Percentiles rank a stretch among this genome's conserved stretches.
Conservation (phyloP, 2,888 invertebrate genomes). For the Automeris io region DNA sequence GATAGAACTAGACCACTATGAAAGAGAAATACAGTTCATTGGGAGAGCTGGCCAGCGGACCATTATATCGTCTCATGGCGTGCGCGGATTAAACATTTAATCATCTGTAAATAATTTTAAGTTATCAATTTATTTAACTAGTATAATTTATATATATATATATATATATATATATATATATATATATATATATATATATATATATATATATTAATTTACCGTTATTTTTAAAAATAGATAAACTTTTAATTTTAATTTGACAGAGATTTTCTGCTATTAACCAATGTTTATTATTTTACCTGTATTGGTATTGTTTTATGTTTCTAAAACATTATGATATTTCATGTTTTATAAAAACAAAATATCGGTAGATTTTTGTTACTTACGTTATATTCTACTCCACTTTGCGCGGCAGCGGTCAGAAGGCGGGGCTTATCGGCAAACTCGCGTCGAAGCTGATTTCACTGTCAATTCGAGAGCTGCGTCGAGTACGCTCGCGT, state of each 20-base stretch:
- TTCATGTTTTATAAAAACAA: not conserved
- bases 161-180: not conserved
- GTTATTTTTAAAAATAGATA: no score
- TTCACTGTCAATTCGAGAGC: constrained; percentile 76
- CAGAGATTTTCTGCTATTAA: no score
- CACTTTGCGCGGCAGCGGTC: constrained; percentile 77
- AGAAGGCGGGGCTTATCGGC: constrained; percentile 77
- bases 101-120: not conserved
- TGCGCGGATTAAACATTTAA: not conserved
- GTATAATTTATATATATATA: not conserved
- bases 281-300: not conserved
- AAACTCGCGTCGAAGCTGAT: constrained; percentile 75
- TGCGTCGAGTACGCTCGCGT: constrained; percentile 73
- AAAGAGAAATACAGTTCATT: constrained; percentile 37
- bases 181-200: no score
- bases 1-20: constrained; percentile 28
- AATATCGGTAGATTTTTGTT: constrained; percentile 2
- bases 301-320: not conserved
- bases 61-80: no score
- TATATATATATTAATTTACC: no score
- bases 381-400: constrained; percentile 54
- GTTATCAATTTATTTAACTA: not conserved
- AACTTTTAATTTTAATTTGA: not conserved
- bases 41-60: constrained; percentile 69
- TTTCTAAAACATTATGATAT: not conserved